Base-by-base conservation (phyloP, 2,888 invertebrate species). In the Cabera pusaria region DNA sequence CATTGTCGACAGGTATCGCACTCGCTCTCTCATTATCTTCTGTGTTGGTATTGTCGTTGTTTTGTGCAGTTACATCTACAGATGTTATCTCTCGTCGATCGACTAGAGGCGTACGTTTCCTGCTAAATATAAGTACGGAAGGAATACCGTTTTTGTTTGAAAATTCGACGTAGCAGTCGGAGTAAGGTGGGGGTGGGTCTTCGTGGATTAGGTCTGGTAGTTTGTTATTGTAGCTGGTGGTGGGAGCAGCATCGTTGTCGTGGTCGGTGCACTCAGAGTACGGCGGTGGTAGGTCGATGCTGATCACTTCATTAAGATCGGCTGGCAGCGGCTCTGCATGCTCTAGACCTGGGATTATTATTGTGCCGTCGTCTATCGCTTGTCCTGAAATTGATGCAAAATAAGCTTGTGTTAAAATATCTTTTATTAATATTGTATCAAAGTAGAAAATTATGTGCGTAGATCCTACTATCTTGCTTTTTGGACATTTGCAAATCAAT, bases 141-240 rank as follows among this genome's bases (percentile, higher is more conserved):
- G 77, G 74, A 0, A 53, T 33, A 0, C 63, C 69, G 17, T 66
- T 56, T 35, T 73, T 74, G 26, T 66, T 61, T 5, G 62, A 43
- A 53, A 67, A 71, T 1, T 70, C 44, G 0, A 72, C 70, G 52
- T 67, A 67, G 44, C 77, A 78, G 4, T 72, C 76, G 2, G 80
- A 73, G 59, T 85, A 85, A 0, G 85, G 81, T 0, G 85, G 85
- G 0, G 85, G 85, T 0, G 79, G 73, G 6, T 81, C 79, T 9
- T 79, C 80, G 7, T 27, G 6, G 2, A 5, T 12, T 0, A 8
- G 6, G 7, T 28, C 26, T 3, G 18, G n/a, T 7, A 5, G 21
- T 1, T 38, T 31, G 9, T 27, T 42, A 11, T 19, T 33, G 1
- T 19, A 18, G 43, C 37, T 29, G n/a, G 35, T 22, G 21, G 12